Base-by-base conservation (phyloP, 1,140 invertebrate species). In the Melitaea cinxia region DNA sequence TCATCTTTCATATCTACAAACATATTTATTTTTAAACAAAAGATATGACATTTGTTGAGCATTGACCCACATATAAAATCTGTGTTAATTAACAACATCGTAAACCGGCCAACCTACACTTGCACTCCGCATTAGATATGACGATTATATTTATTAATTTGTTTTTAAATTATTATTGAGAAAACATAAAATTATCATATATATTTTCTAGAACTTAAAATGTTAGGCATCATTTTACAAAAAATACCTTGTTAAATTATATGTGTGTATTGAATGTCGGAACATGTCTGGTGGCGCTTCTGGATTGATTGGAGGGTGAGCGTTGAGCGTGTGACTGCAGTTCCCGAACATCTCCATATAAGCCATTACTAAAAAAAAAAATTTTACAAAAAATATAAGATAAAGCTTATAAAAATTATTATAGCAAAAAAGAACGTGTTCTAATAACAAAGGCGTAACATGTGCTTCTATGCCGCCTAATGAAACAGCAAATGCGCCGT, bases 261-360 rank as follows among this genome's bases (percentile, higher is more conserved):
- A 96, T 7, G 95, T 94, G 80, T 97, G 96, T 75, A 97, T 93
- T 1, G 96, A 97, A 82, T 97, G 96, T 24, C 96, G 92, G 75
- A 96, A 94, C 85, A 96, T 95, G 73, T 96, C 95, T 0, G 84
- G 67, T 3, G 84, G 80, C 4, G 85, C 85, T 10, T 83, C 85
- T 0, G 82, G 79, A 58, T 75, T 88, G 57, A 91, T 91, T 23
- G 90, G 87, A 23, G 95, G 94, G 73, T 96, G 70, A 12, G 68
- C 45, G 45, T 73, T 75, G 21, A 73, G 50, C 6, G 67, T 75
- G 37, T 75, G 95, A 59, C 95, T 95, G 90, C 96, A 97, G 82
- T 96, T 96, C 0, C 96, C 96, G 83, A 98, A 96, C 94, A 98
- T 97, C 89, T 98, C 96, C 97, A 98, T 98, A 91, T 98, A 99